Conservation (phyloP, 1,140 invertebrate genomes). For the Phenacoccus solenopsis region DNA sequence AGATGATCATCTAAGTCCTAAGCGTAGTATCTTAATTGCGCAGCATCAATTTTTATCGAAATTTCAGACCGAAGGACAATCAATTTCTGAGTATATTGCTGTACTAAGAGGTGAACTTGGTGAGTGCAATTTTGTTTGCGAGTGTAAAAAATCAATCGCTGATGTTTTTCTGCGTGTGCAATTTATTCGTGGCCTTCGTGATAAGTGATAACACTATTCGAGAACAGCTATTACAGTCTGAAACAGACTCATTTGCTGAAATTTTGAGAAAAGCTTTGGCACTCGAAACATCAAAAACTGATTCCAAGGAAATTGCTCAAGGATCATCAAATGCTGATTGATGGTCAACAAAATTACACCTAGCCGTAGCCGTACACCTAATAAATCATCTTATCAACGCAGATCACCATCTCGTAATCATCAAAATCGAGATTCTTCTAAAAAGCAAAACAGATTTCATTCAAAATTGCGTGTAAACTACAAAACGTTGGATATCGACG, state of each 20-base stretch:
- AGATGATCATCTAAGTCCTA: conserved; percentile 25
- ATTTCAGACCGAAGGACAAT: conserved; percentile 26
- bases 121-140: conserved; percentile 21
- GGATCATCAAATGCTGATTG: background rate
- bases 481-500: conserved; percentile 13
- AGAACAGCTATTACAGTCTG: conserved; percentile 25
- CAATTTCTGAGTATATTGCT: conserved; percentile 26
- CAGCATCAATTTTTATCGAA: conserved; percentile 29
- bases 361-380: background rate
- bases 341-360: background rate
- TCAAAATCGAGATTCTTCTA: background rate
- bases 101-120: conserved; percentile 21
- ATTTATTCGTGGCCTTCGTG: conserved; percentile 28
- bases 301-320: background rate
- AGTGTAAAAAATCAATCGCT: conserved; percentile 24
- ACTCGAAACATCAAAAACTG: background rate
- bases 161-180: conserved; percentile 28
- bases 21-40: conserved; percentile 24
- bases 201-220: conserved; percentile 26
- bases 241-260: background rate
- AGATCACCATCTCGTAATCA: background rate
- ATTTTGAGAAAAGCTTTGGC: background rate
- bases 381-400: background rate
- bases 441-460: too few species aligned
- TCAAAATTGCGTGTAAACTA: conserved; percentile 4